A percentile compares a stretch with the other conserved stretches of the same genome.
Evolutionary conservation across 2,888 invertebrate species (phyloP).

Genomic region (Caenorhabditis drosophilae): DNA sequence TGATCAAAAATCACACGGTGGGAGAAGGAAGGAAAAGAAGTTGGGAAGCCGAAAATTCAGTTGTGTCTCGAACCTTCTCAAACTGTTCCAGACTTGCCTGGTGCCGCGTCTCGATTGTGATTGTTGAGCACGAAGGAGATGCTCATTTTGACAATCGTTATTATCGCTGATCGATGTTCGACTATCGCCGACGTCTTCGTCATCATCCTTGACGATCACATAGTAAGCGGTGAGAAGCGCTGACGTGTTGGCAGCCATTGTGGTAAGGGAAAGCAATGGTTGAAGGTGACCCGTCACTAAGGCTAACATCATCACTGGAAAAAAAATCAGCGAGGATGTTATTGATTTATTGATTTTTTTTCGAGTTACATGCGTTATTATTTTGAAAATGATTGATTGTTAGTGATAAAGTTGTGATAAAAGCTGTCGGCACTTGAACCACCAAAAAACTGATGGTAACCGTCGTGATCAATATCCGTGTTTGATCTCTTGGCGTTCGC

Average conservation of each 20-base stretch:
- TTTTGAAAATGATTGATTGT: slow-evolving; percentile 67
- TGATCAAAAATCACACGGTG: background rate
- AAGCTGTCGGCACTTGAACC: slow-evolving; percentile 66
- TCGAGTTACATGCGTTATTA: slow-evolving; percentile 60
- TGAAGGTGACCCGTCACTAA: slow-evolving; percentile 64
- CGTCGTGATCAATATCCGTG: slow-evolving; percentile 66
- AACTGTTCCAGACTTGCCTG: slow-evolving; percentile 48
- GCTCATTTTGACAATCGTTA: slow-evolving; percentile 53
- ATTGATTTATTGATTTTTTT: slow-evolving; percentile 2
- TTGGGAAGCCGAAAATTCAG: background rate
- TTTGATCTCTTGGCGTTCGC: slow-evolving; percentile 66
- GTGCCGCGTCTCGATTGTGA: slow-evolving; percentile 36
- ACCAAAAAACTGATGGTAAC: slow-evolving; percentile 67
- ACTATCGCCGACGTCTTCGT: slow-evolving; percentile 65
- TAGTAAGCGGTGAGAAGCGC: slow-evolving; percentile 67
- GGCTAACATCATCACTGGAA: slow-evolving; percentile 63
- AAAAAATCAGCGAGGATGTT: too few relatives aligned
- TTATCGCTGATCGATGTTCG: slow-evolving; percentile 59
- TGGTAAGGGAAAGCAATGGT: slow-evolving; percentile 62
- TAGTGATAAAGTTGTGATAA: slow-evolving; percentile 64
- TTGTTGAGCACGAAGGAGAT: slow-evolving; percentile 45
- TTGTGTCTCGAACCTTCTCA: slow-evolving; percentile 30
- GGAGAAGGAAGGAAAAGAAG: background rate
- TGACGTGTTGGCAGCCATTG: slow-evolving; percentile 66
- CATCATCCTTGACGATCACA: slow-evolving; percentile 68